phyloP scores from a whole-genome alignment of 2,113 vertebrate genomes.

The Ancistrus triradiatus region DNA sequence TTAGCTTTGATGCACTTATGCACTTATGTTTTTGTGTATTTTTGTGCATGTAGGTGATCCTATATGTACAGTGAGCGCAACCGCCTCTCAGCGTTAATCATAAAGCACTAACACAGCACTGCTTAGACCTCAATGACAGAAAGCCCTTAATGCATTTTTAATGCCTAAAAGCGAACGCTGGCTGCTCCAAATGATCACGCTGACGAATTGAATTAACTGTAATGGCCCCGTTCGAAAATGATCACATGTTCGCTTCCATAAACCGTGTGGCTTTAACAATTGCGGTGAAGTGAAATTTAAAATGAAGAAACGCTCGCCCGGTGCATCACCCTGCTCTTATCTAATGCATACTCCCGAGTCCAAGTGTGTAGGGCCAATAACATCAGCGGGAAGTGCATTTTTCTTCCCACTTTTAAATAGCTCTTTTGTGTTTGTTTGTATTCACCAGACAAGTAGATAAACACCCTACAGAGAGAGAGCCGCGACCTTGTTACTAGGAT shows the following conservation, averaged over 20 bases:
- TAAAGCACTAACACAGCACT: not conserved
- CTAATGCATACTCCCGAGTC: not conserved
- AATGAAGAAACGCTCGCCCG: too few relatives aligned
- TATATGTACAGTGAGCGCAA: too few relatives aligned
- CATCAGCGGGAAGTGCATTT: not conserved
- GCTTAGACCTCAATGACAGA: not conserved
- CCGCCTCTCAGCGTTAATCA: too few relatives aligned
- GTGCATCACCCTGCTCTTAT: not conserved
- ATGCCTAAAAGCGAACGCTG: not conserved
- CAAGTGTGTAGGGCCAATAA: not conserved
- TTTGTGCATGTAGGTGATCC: too few relatives aligned
- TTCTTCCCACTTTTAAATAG: not conserved
- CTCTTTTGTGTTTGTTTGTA: constrained; percentile 17
- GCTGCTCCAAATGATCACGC: not conserved
- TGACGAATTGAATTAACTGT: not conserved
- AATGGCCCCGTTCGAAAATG: too few relatives aligned
- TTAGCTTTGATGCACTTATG: too few relatives aligned
- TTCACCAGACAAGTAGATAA: constrained; percentile 17
- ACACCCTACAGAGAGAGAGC: not conserved
- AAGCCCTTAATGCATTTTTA: not conserved
- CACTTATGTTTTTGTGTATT: too few relatives aligned
- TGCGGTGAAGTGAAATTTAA: too few relatives aligned
- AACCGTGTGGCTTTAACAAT: too few relatives aligned
- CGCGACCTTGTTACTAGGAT: constrained; percentile 25
- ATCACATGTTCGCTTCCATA: too few relatives aligned